Conservation (phyloP, 2,888 invertebrate species). For the Vandiemenella viatica region DNA sequence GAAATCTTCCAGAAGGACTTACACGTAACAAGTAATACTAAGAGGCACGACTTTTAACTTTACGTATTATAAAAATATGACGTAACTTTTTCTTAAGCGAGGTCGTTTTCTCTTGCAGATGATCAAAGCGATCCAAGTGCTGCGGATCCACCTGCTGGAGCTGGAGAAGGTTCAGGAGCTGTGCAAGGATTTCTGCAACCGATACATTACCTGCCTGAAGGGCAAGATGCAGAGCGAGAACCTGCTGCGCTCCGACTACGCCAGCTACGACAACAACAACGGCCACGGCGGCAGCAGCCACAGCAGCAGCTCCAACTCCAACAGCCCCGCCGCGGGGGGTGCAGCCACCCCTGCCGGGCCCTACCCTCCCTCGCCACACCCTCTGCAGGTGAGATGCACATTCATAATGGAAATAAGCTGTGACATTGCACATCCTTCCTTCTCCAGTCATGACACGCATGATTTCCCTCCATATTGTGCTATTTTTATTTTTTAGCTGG, state of each 20-base stretch:
- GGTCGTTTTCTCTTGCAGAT: conserved; percentile 45
- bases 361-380: conserved; percentile 19
- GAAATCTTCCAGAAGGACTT: too few species aligned
- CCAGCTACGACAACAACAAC: conserved; percentile 22
- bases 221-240: conserved; percentile 84
- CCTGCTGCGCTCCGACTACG: conserved; percentile 61
- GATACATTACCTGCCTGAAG: conserved; percentile 82
- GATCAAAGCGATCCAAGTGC: conserved; percentile 77
- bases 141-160: conserved; percentile 81
- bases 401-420: background rate
- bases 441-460: too few species aligned
- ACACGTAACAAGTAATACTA: too few species aligned
- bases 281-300: conserved; percentile 18
- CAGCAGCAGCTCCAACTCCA: conserved; percentile 19
- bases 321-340: conserved; percentile 20
- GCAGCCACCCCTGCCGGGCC: conserved; percentile 17
- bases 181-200: conserved; percentile 86
- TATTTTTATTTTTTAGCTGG: too few species aligned
- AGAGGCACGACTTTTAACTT: too few species aligned
- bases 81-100: too few species aligned
- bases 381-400: conserved; percentile 16
- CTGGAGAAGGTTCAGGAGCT: conserved; percentile 88
- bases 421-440: background rate
- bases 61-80: too few species aligned
- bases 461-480: too few species aligned